Evolutionary conservation across 2,797 vertebrate species (phyloP).

Genomic region (Miichthys miiuy): DNA sequence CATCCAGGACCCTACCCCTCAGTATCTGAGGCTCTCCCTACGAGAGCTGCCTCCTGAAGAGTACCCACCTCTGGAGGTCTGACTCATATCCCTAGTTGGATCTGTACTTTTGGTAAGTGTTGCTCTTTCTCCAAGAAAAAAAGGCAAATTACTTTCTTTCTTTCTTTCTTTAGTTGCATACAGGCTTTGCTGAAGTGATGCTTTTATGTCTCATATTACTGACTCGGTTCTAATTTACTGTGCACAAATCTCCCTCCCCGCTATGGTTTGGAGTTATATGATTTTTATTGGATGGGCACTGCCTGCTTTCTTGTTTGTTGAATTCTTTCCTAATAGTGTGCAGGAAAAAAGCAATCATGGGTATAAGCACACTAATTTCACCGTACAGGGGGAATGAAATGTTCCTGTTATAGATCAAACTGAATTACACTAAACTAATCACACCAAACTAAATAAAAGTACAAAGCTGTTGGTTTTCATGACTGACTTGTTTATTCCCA

Average conservation of each 20-base stretch:
- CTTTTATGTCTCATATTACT: conserved; percentile 55
- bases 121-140: conserved; percentile 1
- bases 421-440: neutral
- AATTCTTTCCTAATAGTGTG: conserved; percentile 47
- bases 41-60: conserved; percentile 20
- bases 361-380: neutral
- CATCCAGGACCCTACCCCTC: conserved; percentile 16
- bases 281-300: conserved; percentile 19
- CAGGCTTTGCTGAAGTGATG: conserved; percentile 44
- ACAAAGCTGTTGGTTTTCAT: conserved; percentile 1
- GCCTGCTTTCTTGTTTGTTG: conserved; percentile 19
- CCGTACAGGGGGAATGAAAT: neutral
- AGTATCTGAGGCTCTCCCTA: conserved; percentile 19
- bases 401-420: conserved; percentile 13
- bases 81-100: conserved; percentile 10
- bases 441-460: neutral
- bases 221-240: conserved; percentile 65
- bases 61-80: conserved; percentile 15
- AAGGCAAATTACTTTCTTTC: conserved; percentile 10
- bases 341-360: neutral
- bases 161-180: conserved; percentile 14
- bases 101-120: conserved; percentile 50
- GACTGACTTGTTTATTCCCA: conserved; percentile 30
- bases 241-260: conserved; percentile 12
- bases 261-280: conserved; percentile 1